Base-by-base conservation (phyloP, 2,888 invertebrate genomes). In the Caenorhabditis zanzibari region DNA sequence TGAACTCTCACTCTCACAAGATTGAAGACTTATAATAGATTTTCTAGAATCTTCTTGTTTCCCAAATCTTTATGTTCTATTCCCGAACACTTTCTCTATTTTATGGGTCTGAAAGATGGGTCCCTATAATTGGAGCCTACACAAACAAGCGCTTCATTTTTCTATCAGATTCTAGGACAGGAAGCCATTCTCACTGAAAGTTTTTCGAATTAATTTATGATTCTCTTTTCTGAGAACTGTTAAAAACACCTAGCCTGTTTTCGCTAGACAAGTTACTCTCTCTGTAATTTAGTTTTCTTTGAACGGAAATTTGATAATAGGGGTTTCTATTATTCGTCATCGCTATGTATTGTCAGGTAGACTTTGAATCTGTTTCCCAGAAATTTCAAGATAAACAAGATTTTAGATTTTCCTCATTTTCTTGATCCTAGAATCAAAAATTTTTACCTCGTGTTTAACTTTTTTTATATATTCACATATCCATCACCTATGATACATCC, bases 271-370 rank as follows among this genome's bases (percentile, higher is more conserved):
- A n/a, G 63, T 44, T 44, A 16, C 26, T 26, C 16, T 24, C 28
- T 28, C 44, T 63, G 63, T 63, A 63, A 63, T 44, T 63, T n/a
- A 47, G n/a, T 63, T 63, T 44, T 16, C 61, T 5, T n/a, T 28
- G 28, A 63, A 44, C 26, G 22, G n/a, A 54, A 54, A 54, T 26
- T 14, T 3, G 54, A 28, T 47, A 22, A 19, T 7, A 0, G 47
- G 19, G 0, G 26, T 44, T 44, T 58, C 14, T 4, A 24, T 12
- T 38, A 59, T 59, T 59, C 14, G 59, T 59, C 59, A 38, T 59
- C 35, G 19, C 7, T 12, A 2, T 38, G 9, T 38, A 38, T 38
- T 38, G 38, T 38, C 7, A 38, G 38, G 12, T 38, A 38, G 12
- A 38, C 38, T 6, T 6, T 38, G 38, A 38, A 38, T 38, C 12